These are phyloP conservation scores for Ormyrus rosae DNA, from an alignment of 2,888 invertebrate genomes.

Conservation along the genomic window DNA sequence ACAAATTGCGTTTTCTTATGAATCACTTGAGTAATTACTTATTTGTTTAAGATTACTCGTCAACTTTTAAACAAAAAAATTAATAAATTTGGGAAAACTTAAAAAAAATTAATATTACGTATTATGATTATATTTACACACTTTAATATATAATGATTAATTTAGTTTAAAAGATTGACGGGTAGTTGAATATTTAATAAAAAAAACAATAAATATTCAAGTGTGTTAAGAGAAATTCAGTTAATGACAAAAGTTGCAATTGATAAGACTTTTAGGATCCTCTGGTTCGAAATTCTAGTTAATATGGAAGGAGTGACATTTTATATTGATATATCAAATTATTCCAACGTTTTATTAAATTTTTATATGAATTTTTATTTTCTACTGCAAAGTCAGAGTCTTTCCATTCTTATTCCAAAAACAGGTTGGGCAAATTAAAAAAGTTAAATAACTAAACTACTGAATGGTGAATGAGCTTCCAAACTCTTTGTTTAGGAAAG, in stretches of 20 bases:
- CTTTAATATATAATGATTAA: conserved; percentile 1
- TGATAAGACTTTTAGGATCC: not conserved
- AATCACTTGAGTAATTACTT: not conserved
- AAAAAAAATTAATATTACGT: conserved; percentile 4
- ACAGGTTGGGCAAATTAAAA: conserved; percentile 42
- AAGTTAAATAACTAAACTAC: conserved; percentile 30
- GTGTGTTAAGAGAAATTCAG: not conserved
- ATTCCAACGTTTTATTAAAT: conserved; percentile 45
- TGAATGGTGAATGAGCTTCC: conserved; percentile 56
- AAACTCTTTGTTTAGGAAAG: conserved; percentile 58
- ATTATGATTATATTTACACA: not conserved
- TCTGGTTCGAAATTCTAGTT: conserved; percentile 23
- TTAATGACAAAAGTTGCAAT: not conserved
- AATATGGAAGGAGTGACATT: conserved; percentile 1
- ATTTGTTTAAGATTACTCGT: not conserved
- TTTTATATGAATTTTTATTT: conserved; percentile 54
- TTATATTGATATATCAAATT: conserved; percentile 39
- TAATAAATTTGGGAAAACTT: not conserved
- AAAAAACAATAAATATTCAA: conserved; percentile 5
- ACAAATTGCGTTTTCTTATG: not conserved
- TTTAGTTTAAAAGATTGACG: not conserved
- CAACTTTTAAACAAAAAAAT: not conserved
- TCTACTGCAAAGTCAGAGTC: conserved; percentile 55
- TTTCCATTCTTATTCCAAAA: conserved; percentile 55
- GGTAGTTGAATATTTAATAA: not conserved